phyloP scores from a whole-genome alignment of 1,140 invertebrate species.

The Eulimnadia texana region DNA sequence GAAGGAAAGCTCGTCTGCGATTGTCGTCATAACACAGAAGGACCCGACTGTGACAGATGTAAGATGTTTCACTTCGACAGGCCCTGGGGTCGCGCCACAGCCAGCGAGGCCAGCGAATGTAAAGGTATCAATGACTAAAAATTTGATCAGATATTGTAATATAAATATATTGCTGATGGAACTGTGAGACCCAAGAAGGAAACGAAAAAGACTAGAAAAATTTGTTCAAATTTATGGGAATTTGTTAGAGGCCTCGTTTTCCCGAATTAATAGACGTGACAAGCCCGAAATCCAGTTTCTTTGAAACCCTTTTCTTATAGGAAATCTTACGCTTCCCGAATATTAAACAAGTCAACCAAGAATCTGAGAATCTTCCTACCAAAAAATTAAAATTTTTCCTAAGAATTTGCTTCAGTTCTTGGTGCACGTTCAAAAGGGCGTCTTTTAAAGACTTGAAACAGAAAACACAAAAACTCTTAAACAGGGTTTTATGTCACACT shows the following conservation, averaged over 20 bases:
- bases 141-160: conserved; percentile 25
- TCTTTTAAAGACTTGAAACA: too few species aligned
- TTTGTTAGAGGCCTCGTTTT: neutral
- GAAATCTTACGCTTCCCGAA: neutral
- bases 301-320: neutral
- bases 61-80: conserved; percentile 96
- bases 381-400: too few species aligned
- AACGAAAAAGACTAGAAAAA: too few species aligned
- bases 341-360: neutral
- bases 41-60: conserved; percentile 93
- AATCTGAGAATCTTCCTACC: too few species aligned
- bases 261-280: neutral
- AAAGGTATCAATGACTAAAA: too few species aligned
- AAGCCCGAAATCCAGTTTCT: neutral
- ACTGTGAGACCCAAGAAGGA: too few species aligned
- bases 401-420: neutral
- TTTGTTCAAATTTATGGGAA: too few species aligned
- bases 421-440: neutral
- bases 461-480: neutral
- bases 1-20: conserved; percentile 75
- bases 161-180: too few species aligned
- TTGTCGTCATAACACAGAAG: conserved; percentile 96
- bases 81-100: conserved; percentile 93
- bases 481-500: neutral
- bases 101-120: conserved; percentile 89